These are phyloP conservation scores for Pseudorhiza aurosa DNA, from an alignment of 30 jellyfish, hydroid and myxozoan species.

Conservation along the genomic window DNA sequence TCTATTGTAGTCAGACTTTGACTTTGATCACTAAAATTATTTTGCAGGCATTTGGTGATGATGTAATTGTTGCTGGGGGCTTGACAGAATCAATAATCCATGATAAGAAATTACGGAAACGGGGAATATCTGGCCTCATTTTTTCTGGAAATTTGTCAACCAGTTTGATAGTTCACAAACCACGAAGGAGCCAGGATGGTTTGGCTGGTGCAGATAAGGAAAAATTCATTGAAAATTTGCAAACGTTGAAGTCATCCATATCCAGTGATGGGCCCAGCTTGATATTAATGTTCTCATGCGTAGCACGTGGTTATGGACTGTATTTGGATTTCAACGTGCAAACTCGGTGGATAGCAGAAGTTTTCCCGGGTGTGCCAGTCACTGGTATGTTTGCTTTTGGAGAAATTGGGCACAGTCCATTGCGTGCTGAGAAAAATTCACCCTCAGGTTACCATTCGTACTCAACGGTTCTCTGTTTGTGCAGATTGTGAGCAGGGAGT, in stretches of 20 bases:
- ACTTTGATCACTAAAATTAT: too few relatives aligned
- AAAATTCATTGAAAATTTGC: neutral
- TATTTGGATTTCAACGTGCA: slow-evolving; percentile 46
- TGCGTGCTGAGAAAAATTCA: neutral
- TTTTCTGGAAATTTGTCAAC: slow-evolving; percentile 59
- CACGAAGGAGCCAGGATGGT: neutral
- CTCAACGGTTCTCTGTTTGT: slow-evolving; percentile 66
- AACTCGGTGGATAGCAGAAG: slow-evolving; percentile 53
- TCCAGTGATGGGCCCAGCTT: neutral
- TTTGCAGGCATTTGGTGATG: slow-evolving; percentile 44
- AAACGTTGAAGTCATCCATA: neutral
- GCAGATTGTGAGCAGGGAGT: too few relatives aligned
- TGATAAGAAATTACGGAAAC: neutral
- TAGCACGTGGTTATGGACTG: slow-evolving; percentile 56
- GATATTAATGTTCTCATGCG: slow-evolving; percentile 64
- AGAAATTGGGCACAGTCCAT: slow-evolving; percentile 52
- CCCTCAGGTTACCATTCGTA: slow-evolving; percentile 37
- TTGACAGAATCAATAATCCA: slow-evolving; percentile 7
- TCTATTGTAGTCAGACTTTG: too few relatives aligned
- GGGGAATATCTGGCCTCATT: slow-evolving; percentile 57
- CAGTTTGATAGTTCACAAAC: slow-evolving; percentile 15
- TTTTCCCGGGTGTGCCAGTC: slow-evolving; percentile 39
- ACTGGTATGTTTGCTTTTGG: slow-evolving; percentile 76
- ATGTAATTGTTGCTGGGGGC: slow-evolving; percentile 57
- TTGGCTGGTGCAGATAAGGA: neutral